Evolutionary conservation across 2,113 vertebrate species (phyloP).

Genomic region (Panthera tigris): DNA sequence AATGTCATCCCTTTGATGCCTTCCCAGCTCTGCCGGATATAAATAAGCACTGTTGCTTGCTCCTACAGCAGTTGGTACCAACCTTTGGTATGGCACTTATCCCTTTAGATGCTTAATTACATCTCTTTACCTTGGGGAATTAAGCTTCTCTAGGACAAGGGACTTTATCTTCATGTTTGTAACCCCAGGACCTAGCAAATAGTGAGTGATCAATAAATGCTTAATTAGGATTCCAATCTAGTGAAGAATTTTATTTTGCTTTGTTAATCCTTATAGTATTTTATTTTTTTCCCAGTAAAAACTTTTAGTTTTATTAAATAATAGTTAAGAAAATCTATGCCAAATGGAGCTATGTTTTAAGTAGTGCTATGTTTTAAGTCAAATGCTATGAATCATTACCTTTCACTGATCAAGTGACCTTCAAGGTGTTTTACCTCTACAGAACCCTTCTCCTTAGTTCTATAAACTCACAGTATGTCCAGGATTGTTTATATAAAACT

Average conservation of each 20-base stretch:
- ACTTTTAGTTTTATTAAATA: neutral
- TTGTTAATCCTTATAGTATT: neutral
- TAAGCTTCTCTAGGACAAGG: constrained; percentile 6
- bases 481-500: neutral
- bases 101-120: neutral
- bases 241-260: constrained; percentile 40
- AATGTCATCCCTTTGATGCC: neutral
- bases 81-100: neutral
- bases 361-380: neutral
- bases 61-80: neutral
- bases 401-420: neutral
- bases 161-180: constrained; percentile 19
- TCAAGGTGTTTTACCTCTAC: neutral
- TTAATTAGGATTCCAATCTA: neutral
- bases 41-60: neutral
- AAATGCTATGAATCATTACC: neutral
- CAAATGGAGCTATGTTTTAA: neutral
- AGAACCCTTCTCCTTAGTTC: neutral
- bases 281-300: neutral
- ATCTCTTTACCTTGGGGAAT: neutral
- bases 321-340: neutral
- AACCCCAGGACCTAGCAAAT: neutral
- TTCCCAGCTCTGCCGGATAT: neutral
- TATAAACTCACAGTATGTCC: neutral
- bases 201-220: neutral